These are phyloP conservation scores for Bovichtus variegatus DNA, from an alignment of 2,797 vertebrate species.

Conservation along the genomic window DNA sequence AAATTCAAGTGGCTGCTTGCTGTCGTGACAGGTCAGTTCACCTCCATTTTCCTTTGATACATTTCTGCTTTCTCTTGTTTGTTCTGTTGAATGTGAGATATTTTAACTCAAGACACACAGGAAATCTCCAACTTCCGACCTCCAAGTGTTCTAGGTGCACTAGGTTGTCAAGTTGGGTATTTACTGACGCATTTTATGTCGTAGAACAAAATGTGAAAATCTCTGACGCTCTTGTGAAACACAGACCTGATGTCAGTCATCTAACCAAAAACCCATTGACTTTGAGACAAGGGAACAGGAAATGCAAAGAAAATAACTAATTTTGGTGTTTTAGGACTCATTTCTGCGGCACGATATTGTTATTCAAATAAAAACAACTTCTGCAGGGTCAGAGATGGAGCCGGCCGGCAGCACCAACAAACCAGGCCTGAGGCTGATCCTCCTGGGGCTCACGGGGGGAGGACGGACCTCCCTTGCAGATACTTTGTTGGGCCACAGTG, in stretches of 20 bases:
- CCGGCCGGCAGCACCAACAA: conserved; percentile 8
- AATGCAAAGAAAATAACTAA: too few relatives aligned
- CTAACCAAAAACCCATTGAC: too few relatives aligned
- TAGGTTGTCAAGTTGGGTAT: too few relatives aligned
- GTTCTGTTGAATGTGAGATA: neutral
- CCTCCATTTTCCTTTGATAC: neutral
- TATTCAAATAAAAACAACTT: neutral
- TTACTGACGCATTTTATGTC: too few relatives aligned
- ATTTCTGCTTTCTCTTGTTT: neutral
- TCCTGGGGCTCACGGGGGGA: conserved; percentile 70
- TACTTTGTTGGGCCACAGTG: conserved; percentile 57
- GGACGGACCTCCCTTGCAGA: conserved; percentile 62
- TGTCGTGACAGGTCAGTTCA: conserved; percentile 61
- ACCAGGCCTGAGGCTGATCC: conserved; percentile 69
- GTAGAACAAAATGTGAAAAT: too few relatives aligned
- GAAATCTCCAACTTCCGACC: too few relatives aligned
- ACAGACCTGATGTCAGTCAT: too few relatives aligned
- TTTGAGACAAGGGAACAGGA: too few relatives aligned
- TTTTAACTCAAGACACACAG: neutral
- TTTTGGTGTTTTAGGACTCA: too few relatives aligned
- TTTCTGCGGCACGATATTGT: too few relatives aligned
- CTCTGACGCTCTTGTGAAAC: too few relatives aligned
- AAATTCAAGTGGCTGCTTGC: conserved; percentile 65
- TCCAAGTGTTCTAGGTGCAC: too few relatives aligned
- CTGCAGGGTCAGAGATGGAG: conserved; percentile 47